phyloP scores from a whole-genome alignment of 2,797 vertebrate genomes.

The Gobio occitaniae region DNA sequence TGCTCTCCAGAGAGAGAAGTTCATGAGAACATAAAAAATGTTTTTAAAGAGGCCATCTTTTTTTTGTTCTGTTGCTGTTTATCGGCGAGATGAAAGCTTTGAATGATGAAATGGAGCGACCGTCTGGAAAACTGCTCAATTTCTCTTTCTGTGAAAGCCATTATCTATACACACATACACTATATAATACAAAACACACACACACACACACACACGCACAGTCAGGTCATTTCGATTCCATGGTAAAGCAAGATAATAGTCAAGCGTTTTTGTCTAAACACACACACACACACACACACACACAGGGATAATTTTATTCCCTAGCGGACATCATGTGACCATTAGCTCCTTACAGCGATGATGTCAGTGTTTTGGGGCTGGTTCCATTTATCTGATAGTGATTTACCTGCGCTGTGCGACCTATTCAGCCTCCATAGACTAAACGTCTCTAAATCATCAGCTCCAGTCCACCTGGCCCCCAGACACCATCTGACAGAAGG shows the following conservation, averaged over 20 bases:
- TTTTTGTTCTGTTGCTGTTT: slow-evolving; percentile 41
- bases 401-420: slow-evolving; percentile 36
- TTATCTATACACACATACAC: slow-evolving; percentile 46
- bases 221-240: slow-evolving; percentile 18
- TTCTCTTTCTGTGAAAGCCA: slow-evolving; percentile 54
- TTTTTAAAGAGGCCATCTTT: neutral
- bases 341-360: slow-evolving; percentile 20
- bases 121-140: slow-evolving; percentile 36
- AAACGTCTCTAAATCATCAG: neutral
- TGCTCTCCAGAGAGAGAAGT: neutral
- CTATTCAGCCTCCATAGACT: slow-evolving; percentile 12
- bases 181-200: slow-evolving; percentile 31
- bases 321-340: slow-evolving; percentile 6
- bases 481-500: slow-evolving; percentile 28
- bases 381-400: slow-evolving; percentile 22
- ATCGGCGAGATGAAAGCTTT: slow-evolving; percentile 41
- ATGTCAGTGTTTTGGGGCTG: slow-evolving; percentile 32
- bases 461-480: slow-evolving; percentile 31
- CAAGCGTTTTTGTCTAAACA: neutral
- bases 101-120: slow-evolving; percentile 1
- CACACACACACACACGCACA: slow-evolving; percentile 30
- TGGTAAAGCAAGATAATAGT: slow-evolving; percentile 29
- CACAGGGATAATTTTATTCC: neutral
- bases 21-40: neutral
- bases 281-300: slow-evolving; percentile 9